Conservation (phyloP, 2,888 invertebrate species). For the Actias luna region DNA sequence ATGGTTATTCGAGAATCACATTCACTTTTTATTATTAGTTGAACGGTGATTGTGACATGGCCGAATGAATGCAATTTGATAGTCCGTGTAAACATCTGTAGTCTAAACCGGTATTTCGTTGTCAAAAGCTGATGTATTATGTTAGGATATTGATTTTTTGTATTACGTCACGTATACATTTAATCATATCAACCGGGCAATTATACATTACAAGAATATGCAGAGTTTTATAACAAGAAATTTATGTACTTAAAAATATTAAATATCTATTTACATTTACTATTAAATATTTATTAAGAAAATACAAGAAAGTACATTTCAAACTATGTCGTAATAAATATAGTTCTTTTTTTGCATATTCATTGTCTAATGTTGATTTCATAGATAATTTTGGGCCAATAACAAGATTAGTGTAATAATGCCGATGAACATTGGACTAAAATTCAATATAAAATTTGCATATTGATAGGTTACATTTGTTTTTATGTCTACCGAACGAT, state of each 20-base stretch:
- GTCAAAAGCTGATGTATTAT: slow-evolving; percentile 19
- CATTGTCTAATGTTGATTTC: not conserved
- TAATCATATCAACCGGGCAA: not conserved
- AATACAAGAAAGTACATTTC: too few species aligned
- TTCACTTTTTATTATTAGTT: slow-evolving; percentile 44
- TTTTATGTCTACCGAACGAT: not conserved
- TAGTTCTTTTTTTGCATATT: not conserved
- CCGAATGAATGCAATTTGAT: slow-evolving; percentile 26
- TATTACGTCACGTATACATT: not conserved
- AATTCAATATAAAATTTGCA: not conserved
- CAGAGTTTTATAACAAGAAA: not conserved
- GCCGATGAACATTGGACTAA: not conserved
- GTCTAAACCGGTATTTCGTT: slow-evolving; percentile 21
- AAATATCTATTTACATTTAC: too few species aligned
- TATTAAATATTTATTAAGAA: too few species aligned
- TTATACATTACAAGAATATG: not conserved
- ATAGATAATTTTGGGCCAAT: not conserved
- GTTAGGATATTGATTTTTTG: not conserved
- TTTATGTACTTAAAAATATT: too few species aligned
- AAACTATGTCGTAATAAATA: too few species aligned
- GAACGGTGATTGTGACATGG: slow-evolving; percentile 17
- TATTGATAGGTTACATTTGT: not conserved
- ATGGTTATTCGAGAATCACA: slow-evolving; percentile 34
- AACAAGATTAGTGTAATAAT: not conserved
- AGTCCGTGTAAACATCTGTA: slow-evolving; percentile 22